Base-by-base conservation (phyloP, 1,140 invertebrate genomes). In the Lordiphosa mommai region DNA sequence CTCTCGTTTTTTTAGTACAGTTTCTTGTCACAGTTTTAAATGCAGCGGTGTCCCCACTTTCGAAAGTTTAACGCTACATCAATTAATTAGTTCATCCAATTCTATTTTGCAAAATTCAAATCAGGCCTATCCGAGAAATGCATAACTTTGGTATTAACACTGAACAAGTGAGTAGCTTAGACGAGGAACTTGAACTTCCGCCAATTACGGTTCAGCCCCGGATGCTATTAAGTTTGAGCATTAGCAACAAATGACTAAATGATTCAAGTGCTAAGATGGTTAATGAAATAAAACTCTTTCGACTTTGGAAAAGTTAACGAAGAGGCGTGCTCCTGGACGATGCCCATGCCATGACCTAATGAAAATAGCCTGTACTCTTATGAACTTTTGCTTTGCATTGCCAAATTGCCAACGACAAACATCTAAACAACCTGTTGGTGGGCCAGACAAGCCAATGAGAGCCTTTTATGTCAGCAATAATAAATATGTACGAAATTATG, bases 401-500 rank as follows among this genome's bases (percentile, higher is more conserved):
- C 6, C 8, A 5, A 17, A 17, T 12, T 46, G 13, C 23, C 43
- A 5, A 46, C 44, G 14, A 14, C 14, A 13, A 10, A 14, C 6
- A 47, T n/a, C 14, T 16, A 13, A 41, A 33, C n/a, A 33, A 48
- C 2, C 17, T 49, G 43, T 32, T 30, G 27, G 16, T 16, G n/a
- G 29, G 30, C 34, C 29, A 20, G 30, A 60, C 9, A 38, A 47
- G 27, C 49, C 14, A 37, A 52, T 49, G 60, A 38, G 27, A 33
- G n/a, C 13, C 23, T 48, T 58, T 50, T 36, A 29, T 36, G 17
- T 49, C 17, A 14, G 20, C 32, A 59, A 38, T 46, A 60, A 58
- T 44, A 63, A 53, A 50, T 67, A 63, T 63, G 52, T 53, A 64
- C 47, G 56, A 66, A 67, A 63, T 44, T 57, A 49, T 56, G 41